Evolutionary conservation across 2,888 invertebrate genomes (phyloP), one percentile per base, ranked within the genome.

Genomic region (Branchipolynoe longqiensis): DNA sequence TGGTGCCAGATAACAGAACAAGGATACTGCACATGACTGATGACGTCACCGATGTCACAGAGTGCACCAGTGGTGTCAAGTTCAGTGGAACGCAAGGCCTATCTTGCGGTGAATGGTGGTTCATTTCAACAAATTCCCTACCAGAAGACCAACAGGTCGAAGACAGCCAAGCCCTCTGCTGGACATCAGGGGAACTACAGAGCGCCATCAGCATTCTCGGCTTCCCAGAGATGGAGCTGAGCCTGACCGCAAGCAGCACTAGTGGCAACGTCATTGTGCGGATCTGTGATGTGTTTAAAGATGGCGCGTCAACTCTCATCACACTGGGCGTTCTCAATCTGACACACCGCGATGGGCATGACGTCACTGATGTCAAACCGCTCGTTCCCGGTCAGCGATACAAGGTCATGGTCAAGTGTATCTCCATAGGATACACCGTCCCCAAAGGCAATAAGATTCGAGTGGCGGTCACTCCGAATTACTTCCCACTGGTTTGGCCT

Each of bases 261-360:
- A 25, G 3, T 58, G 85, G 41, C 1, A 48, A 62, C 22, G 36
- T 85, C 18, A 73, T 48, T 0, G 84, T 59, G 3, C 62, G 86
- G 1, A 38, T 86, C n/a, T 86, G 86, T 83, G 86, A 86, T 54
- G 78, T 86, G 38, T 40, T 40, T 36, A 58, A 56, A 12, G 69
- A 83, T 48, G 84, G 78, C 2, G 28, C 14, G 38, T 83, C 86
- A 14, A 86, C 40, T n/a, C 38, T 86, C 28, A 33, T 86, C 4
- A 86, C 86, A 14, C 78, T 40, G 59, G 86, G 86, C 6, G 18
- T 62, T 8, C 83, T 86, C 14, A 86, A 86, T 48, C 38, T 86
- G n/a, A 62, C 83, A 2, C 86, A 86, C 36, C 14, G 59, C 3
- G 58, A 78, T 28, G 86, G 86, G 6, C 86, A 86, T 59, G 59